These are phyloP conservation scores for Nasonia oneida DNA, from an alignment of 2,888 invertebrate species.

Conservation along the genomic window DNA sequence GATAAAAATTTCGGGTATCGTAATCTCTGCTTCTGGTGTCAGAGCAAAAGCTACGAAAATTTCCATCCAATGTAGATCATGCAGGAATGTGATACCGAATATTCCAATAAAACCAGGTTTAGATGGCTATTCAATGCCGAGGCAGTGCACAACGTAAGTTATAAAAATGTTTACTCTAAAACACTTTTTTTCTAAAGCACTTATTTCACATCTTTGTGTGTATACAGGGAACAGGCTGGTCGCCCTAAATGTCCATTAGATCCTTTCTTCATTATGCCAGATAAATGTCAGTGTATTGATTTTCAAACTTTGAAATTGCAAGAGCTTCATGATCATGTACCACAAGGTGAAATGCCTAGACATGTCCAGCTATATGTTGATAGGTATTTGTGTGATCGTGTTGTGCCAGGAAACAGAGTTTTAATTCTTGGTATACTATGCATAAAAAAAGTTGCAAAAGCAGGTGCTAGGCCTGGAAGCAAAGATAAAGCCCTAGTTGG, in stretches of 20 bases:
- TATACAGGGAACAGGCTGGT: slow-evolving; percentile 92
- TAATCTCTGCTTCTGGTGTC: slow-evolving; percentile 95
- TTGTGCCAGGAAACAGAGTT: slow-evolving; percentile 97
- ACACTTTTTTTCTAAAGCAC: background rate
- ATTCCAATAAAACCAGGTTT: slow-evolving; percentile 95
- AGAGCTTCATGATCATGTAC: slow-evolving; percentile 96
- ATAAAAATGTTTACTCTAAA: slow-evolving; percentile 3
- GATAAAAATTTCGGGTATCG: slow-evolving; percentile 97
- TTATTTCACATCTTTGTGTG: slow-evolving; percentile 4
- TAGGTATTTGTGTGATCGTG: slow-evolving; percentile 94
- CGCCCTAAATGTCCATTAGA: slow-evolving; percentile 96
- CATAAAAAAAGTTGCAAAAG: slow-evolving; percentile 91
- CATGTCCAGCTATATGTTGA: slow-evolving; percentile 97
- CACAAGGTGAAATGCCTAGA: slow-evolving; percentile 98
- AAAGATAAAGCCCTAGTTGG: slow-evolving; percentile 92
- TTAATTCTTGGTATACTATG: slow-evolving; percentile 97
- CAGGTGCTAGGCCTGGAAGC: slow-evolving; percentile 84
- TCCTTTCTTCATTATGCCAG: slow-evolving; percentile 98
- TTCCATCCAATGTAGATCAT: slow-evolving; percentile 96
- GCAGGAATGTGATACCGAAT: slow-evolving; percentile 93
- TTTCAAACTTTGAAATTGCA: slow-evolving; percentile 99
- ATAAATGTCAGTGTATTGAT: slow-evolving; percentile 98
- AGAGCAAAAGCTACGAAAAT: slow-evolving; percentile 97
- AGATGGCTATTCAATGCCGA: slow-evolving; percentile 96
- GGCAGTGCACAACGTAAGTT: slow-evolving; percentile 94